phyloP scores from a whole-genome alignment of 2,113 vertebrate genomes.

The Crotalus tigris region DNA sequence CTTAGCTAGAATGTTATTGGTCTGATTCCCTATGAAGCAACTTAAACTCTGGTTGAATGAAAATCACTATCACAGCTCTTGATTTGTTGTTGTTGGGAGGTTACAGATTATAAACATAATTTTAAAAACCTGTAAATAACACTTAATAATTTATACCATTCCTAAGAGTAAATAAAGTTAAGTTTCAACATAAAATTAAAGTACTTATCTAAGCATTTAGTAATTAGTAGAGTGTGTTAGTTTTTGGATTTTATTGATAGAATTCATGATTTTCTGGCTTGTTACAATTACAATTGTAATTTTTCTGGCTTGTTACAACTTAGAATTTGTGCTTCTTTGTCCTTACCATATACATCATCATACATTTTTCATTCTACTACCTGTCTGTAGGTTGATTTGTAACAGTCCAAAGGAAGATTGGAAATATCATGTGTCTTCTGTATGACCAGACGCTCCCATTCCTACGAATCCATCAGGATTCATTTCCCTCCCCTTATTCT shows the following conservation, averaged over 20 bases:
- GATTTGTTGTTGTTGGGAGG: not conserved
- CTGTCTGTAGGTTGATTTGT: not conserved
- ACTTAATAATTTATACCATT: not conserved
- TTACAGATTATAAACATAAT: not conserved
- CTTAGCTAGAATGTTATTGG: not conserved
- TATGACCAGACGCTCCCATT: not conserved
- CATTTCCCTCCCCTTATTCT: not conserved
- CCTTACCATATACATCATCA: not conserved
- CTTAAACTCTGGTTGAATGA: no score
- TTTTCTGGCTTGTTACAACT: not conserved
- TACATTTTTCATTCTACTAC: not conserved
- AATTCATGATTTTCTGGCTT: not conserved
- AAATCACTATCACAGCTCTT: not conserved
- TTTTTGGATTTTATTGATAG: not conserved
- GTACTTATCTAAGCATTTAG: not conserved
- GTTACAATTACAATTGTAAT: not conserved
- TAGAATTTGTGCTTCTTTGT: not conserved
- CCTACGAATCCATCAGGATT: not conserved
- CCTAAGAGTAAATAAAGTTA: not conserved
- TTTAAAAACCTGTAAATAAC: not conserved
- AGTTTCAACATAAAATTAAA: not conserved
- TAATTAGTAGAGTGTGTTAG: not conserved
- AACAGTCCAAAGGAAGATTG: not conserved
- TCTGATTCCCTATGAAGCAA: not conserved
- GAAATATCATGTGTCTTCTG: not conserved